Percentiles rank a stretch among this genome's conserved stretches.
Evolutionary conservation across 2,797 vertebrate species (phyloP).

Genomic region (Cottoperca gobio): DNA sequence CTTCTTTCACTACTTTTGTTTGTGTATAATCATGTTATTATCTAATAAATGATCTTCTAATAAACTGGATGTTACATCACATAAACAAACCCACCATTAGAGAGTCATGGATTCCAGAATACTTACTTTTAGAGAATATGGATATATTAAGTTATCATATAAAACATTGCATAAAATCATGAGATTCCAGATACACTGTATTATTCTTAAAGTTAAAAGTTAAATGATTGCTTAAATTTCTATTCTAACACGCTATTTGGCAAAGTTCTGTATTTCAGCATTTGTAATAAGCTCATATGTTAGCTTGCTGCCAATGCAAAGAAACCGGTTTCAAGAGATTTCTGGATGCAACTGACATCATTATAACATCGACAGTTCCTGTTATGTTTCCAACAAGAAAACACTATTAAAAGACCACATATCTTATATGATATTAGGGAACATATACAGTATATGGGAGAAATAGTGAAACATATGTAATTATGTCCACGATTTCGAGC

Average conservation of each 20-base stretch:
- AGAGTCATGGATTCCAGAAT: not conserved
- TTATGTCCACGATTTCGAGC: constrained; percentile 13
- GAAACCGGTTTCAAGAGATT: not conserved
- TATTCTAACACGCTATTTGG: not conserved
- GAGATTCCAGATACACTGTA: not conserved
- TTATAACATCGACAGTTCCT: not conserved
- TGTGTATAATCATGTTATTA: not conserved
- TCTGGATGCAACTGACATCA: not conserved
- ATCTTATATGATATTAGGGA: not conserved
- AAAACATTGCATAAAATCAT: not conserved
- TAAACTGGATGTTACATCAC: not conserved
- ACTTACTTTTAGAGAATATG: not conserved
- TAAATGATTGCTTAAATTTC: not conserved
- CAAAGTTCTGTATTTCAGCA: not conserved
- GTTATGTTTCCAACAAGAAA: not conserved
- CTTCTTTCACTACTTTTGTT: not conserved
- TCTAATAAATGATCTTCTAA: not conserved
- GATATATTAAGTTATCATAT: not conserved
- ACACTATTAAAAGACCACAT: not conserved
- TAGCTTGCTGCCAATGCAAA: not conserved
- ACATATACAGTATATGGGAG: not conserved
- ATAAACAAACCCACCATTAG: not conserved
- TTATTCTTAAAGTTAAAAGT: not conserved
- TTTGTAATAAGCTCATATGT: not conserved
- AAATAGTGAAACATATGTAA: not conserved